phyloP scores from a whole-genome alignment of 2,113 vertebrate species.

The Anolis sagrei region DNA sequence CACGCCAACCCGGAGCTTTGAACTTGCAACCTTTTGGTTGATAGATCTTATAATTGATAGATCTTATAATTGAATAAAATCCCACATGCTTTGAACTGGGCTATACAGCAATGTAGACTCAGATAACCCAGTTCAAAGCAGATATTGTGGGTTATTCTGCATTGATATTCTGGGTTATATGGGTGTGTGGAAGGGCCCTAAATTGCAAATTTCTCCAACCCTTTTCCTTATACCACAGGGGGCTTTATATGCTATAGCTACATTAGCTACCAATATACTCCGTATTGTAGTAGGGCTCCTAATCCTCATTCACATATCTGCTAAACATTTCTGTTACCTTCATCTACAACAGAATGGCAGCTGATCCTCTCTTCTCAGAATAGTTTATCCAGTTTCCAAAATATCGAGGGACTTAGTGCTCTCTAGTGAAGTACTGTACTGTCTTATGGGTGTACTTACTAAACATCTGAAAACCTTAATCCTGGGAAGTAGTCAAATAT shows the following conservation, averaged over 20 bases:
- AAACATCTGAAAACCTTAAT: slow-evolving; percentile 20
- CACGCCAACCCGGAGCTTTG: too few relatives aligned
- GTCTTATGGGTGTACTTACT: neutral
- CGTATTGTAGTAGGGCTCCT: neutral
- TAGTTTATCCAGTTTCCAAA: slow-evolving; percentile 44
- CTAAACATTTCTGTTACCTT: neutral
- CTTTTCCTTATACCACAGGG: neutral
- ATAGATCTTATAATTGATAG: too few relatives aligned
- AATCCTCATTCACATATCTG: neutral
- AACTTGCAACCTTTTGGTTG: too few relatives aligned
- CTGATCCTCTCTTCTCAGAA: neutral
- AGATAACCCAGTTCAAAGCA: too few relatives aligned
- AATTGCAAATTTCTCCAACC: neutral
- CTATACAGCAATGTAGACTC: too few relatives aligned
- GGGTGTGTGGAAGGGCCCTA: too few relatives aligned
- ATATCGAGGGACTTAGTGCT: slow-evolving; percentile 58
- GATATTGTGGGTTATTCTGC: too few relatives aligned
- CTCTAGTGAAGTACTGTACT: slow-evolving; percentile 31
- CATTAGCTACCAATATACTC: rapidly evolving
- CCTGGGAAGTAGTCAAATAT: slow-evolving; percentile 43
- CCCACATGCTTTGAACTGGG: too few relatives aligned
- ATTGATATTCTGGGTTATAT: too few relatives aligned
- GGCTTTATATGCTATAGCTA: neutral
- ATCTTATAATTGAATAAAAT: too few relatives aligned
- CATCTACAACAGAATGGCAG: slow-evolving; percentile 17